A percentile compares a stretch with the other conserved stretches of the same genome.
Evolutionary conservation across 2,797 vertebrate genomes (phyloP).

Genomic region (Enteromius fasciolatus): DNA sequence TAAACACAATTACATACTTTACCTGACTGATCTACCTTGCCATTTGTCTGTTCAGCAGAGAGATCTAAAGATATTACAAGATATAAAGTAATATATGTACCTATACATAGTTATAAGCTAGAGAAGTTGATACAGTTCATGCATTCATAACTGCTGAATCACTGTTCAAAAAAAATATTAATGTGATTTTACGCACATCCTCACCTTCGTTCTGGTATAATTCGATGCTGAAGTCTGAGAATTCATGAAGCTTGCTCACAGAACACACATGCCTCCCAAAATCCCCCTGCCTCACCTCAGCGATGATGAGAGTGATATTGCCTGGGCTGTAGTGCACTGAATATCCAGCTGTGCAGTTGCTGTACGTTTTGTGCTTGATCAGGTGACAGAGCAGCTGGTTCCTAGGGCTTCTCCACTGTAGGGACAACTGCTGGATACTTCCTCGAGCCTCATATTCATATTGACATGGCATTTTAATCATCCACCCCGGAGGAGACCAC

Average conservation of each 20-base stretch:
- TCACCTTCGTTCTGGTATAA: constrained; percentile 67
- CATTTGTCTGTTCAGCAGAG: constrained; percentile 58
- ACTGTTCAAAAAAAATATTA: background rate
- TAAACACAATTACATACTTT: constrained; percentile 57
- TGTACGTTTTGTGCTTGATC: constrained; percentile 78
- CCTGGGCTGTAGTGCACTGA: constrained; percentile 66
- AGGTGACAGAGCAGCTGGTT: constrained; percentile 76
- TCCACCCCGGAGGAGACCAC: constrained; percentile 55
- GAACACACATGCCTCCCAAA: constrained; percentile 75
- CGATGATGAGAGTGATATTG: constrained; percentile 69
- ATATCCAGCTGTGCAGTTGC: constrained; percentile 76
- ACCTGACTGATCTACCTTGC: constrained; percentile 61
- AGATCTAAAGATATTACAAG: constrained; percentile 63
- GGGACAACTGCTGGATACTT: constrained; percentile 69
- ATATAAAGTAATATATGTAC: background rate
- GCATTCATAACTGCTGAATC: background rate
- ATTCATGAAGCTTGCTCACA: constrained; percentile 75
- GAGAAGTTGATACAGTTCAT: background rate
- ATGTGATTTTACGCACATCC: constrained; percentile 6
- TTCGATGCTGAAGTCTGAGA: constrained; percentile 69
- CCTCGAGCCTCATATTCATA: constrained; percentile 70
- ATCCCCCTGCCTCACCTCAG: constrained; percentile 60
- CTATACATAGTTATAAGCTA: background rate
- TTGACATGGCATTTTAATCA: constrained; percentile 63
- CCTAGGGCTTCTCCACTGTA: constrained; percentile 76